Evolutionary conservation across 2,113 vertebrate genomes (phyloP).

Genomic region (Silurus glanis): DNA sequence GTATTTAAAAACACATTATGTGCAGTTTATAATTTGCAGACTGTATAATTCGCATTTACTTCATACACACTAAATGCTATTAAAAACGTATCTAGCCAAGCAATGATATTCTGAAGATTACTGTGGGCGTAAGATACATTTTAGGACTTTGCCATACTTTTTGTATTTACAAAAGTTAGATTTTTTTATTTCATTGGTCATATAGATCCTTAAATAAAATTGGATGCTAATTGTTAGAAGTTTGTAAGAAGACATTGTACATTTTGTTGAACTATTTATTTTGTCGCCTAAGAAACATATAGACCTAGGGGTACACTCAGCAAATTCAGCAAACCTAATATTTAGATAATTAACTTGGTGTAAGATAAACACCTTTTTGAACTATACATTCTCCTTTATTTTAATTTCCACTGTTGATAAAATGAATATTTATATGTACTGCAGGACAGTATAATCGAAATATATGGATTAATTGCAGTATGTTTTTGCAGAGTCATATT

Average conservation of each 20-base stretch:
- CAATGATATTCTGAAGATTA: neutral
- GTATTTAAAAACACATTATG: neutral
- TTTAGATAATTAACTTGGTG: neutral
- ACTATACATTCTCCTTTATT: neutral
- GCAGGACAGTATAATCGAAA: neutral
- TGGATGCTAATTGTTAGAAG: neutral
- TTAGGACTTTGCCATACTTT: neutral
- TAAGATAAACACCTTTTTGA: neutral
- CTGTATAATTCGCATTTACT: neutral
- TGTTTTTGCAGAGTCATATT: constrained; percentile 48
- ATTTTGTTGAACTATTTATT: neutral
- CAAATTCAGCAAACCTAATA: neutral
- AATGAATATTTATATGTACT: neutral
- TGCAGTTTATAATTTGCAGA: neutral
- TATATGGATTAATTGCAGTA: neutral
- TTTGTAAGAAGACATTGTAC: neutral
- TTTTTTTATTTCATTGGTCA: neutral
- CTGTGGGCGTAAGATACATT: neutral
- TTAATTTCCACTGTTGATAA: neutral
- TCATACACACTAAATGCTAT: too few relatives aligned
- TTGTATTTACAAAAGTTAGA: neutral
- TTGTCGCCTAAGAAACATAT: neutral
- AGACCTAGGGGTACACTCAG: neutral
- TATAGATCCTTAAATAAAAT: neutral
- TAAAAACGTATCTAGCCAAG: neutral